Evolutionary conservation across 2,113 vertebrate genomes (phyloP), one percentile per base, ranked within the genome.

Genomic region (Phylloscopus whistleri): DNA sequence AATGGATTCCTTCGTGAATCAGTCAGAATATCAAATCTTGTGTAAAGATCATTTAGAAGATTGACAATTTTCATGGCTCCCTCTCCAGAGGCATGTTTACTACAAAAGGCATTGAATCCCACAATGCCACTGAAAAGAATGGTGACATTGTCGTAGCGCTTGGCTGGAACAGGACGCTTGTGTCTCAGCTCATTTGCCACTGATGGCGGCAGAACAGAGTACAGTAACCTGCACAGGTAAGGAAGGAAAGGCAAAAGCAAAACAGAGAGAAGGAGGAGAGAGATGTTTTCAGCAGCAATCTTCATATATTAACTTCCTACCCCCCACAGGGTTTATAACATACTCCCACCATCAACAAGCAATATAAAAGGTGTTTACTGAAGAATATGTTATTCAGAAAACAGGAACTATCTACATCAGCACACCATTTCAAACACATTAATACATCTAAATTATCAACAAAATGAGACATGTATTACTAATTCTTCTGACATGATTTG

Each of bases 31-130:
- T 99, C 99, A 93, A 99, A 99, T 78, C 99, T 99, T 6, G 99
- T 99, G 95, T 99, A 99, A 91, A 99, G 98, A 93, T 99, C 99
- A 11, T 99, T 99, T 97, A 99, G 98, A 79, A 99, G 99, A 95
- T 99, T 99, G 84, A 99, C 99, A 51, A 99, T 99, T 98, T 99
- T 99, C 98, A 99, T 99, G 96, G 99, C 99, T 62, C 99, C 99
- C 96, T 99, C 99, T 23, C 99, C 99, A 23, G 99, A 99, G 21
- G 99, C 99, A 19, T 99, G 99, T 93, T 99, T 99, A 96, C 99
- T 99, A 80, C 99, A 99, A 96, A 99, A 99, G 44, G 98, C 95
- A 19, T 99, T 99, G 97, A 99, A 99, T 49, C 99, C 99, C 46
- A 99, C 99, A 23, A 99, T 99, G 96, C 99, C 99, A 43, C 99